Evolutionary conservation across 2,113 vertebrate species (phyloP).

Genomic region (Neopipo cinnamomea): DNA sequence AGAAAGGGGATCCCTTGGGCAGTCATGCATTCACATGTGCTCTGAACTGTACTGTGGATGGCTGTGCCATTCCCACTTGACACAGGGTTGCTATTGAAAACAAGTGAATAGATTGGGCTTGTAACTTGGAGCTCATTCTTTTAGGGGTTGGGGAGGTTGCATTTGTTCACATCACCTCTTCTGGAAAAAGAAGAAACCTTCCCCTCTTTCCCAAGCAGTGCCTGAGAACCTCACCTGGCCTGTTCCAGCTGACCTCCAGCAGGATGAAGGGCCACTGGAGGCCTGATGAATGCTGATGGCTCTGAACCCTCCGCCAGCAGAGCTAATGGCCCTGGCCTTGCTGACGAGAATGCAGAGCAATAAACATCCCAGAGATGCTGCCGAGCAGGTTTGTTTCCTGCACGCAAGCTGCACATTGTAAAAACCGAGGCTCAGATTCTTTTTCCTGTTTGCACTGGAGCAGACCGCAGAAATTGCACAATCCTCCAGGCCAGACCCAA

Average conservation of each 20-base stretch:
- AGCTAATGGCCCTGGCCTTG: not conserved
- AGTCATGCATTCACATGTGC: not conserved
- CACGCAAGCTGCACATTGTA: conserved; percentile 59
- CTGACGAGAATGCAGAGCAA: not conserved
- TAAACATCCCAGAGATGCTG: conserved; percentile 31
- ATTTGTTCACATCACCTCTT: not conserved
- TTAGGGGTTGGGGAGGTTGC: not conserved
- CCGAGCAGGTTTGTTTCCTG: not conserved
- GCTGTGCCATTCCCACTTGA: not conserved
- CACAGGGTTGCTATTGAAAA: not conserved
- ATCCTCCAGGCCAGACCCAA: conserved; percentile 10
- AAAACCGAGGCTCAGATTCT: conserved; percentile 21
- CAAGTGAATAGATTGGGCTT: not conserved
- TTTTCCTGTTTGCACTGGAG: conserved; percentile 66
- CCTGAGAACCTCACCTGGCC: not conserved
- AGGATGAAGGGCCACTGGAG: not conserved
- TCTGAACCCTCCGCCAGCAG: not conserved
- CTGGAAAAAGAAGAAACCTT: not conserved
- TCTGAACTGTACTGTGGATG: not conserved
- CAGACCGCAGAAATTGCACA: conserved; percentile 34
- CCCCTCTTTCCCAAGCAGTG: not conserved
- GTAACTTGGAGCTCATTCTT: not conserved
- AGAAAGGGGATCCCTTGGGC: not conserved
- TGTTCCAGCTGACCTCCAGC: not conserved
- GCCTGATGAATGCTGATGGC: rapidly evolving